These are phyloP conservation scores for Helleia helle DNA, from an alignment of 2,888 invertebrate genomes.

Conservation along the genomic window DNA sequence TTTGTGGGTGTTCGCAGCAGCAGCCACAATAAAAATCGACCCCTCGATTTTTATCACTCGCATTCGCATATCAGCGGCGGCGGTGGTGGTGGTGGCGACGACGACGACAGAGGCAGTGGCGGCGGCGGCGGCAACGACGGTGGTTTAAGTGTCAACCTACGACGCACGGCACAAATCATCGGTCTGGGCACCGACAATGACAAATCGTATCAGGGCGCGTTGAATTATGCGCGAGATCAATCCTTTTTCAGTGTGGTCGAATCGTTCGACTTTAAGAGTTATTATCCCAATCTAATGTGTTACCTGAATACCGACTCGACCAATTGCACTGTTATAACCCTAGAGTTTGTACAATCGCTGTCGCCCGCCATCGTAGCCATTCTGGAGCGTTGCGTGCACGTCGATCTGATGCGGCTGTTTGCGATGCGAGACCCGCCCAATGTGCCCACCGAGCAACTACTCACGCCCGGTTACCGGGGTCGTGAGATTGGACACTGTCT, in stretches of 20 bases:
- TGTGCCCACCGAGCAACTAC: constrained; percentile 5
- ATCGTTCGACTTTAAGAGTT: too few species aligned
- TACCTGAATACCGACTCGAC: not conserved
- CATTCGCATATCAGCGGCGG: too few species aligned
- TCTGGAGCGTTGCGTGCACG: constrained; percentile 4
- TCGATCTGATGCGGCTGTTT: not conserved
- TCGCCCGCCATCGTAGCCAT: not conserved
- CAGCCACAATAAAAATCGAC: not conserved
- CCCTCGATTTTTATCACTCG: not conserved
- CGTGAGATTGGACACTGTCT: constrained; percentile 5
- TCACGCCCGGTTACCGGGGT: constrained; percentile 4
- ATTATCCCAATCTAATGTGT: too few species aligned
- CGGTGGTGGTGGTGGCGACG: too few species aligned
- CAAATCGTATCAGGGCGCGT: constrained; percentile 2
- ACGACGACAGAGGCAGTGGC: not conserved
- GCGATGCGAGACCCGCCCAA: not conserved
- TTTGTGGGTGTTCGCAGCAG: constrained; percentile 2
- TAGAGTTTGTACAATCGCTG: constrained; percentile 1
- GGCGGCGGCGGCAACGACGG: not conserved
- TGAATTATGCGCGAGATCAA: constrained; percentile 6
- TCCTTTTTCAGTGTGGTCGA: not conserved
- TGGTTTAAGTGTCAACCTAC: too few species aligned
- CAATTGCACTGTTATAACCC: not conserved
- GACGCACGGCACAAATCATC: constrained; percentile 4
- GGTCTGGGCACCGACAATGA: constrained; percentile 7